Percentiles rank a stretch among this genome's conserved stretches.
Conservation (phyloP, 2,113 vertebrate species). For the Corythornis madagascariensis region DNA sequence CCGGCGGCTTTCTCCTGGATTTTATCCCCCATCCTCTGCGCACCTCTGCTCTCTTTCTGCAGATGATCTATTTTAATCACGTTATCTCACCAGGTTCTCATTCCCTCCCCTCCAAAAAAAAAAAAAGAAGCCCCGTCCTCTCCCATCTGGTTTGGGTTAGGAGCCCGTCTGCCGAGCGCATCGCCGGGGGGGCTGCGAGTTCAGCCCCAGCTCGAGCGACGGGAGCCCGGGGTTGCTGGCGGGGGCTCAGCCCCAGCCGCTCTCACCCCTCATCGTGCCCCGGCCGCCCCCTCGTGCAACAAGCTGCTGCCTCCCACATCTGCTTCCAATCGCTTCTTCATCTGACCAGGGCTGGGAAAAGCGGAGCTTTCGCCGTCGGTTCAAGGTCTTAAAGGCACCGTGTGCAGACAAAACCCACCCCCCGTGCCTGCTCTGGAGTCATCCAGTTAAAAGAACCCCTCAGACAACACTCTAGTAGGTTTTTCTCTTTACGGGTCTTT, state of each 20-base stretch:
- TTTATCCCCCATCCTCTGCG: not conserved
- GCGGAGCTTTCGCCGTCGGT: not conserved
- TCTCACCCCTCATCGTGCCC: conserved; percentile 32
- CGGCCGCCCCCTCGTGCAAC: conserved; percentile 37
- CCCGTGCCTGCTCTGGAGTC: not conserved
- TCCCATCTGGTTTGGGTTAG: conserved; percentile 72
- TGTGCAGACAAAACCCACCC: not conserved
- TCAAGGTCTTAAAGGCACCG: conserved; percentile 52
- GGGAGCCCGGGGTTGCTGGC: conserved; percentile 50
- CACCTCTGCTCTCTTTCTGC: not conserved
- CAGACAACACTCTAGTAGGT: not conserved
- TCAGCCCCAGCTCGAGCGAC: conserved; percentile 12
- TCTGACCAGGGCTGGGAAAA: conserved; percentile 57
- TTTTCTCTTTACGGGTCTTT: not conserved
- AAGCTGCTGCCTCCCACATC: conserved; percentile 50
- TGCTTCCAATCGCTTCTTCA: conserved; percentile 61
- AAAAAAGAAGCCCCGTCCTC: not conserved
- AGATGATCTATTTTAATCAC: not conserved
- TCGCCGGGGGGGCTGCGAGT: conserved; percentile 2
- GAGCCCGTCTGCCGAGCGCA: conserved; percentile 26
- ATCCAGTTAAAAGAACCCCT: not conserved
- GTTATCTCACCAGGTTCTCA: not conserved
- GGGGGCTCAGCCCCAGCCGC: conserved; percentile 29
- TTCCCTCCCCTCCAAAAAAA: not conserved
- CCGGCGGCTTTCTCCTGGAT: not conserved